Evolutionary conservation across 2,113 vertebrate genomes (phyloP), one percentile per base, ranked within the genome.

Genomic region (Callaeas wilsoni): DNA sequence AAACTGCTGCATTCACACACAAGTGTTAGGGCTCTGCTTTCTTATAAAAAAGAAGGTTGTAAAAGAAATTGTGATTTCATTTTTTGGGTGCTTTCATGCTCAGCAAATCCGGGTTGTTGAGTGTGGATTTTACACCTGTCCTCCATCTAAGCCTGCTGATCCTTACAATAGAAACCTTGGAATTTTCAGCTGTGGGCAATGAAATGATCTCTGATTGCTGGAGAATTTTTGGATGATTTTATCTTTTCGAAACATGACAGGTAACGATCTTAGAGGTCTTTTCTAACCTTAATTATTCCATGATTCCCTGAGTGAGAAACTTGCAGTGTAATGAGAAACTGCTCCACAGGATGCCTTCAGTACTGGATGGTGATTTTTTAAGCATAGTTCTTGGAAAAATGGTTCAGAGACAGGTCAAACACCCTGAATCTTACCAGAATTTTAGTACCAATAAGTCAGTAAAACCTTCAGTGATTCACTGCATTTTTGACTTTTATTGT

Each of bases 261-360:
- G 11, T 35, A 23, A 33, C 0, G 0, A 37, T 3, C 33, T 53
- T n/a, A n/a, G 69, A 52, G 23, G 5, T 46, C 25, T 82, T 75
- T 39, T 52, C 29, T 39, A 68, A 21, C 29, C 5, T 6, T 30
- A n/a, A 46, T 44, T 29, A 15, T n/a, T 39, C 39, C 46, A 15
- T 7, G 9, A 59, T 53, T 46, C 25, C 16, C 22, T 5, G 5
- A 29, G 7, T 19, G 26, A 77, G 23, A 56, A 65, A 6, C 2
- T 22, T 57, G 16, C 10, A 35, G 16, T 33, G 22, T 68, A 17
- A 76, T 8, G 29, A 46, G 50, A 63, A 68, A 20, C 9, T 35
- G 4, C 5, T 30, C 32, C 21, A 6, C 3, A 16, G 17, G 17
- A 2, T 5, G 2, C 0, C 0, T 64, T 73, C 44, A 69, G 0